These are phyloP conservation scores for Drosophila kuntzei DNA, from an alignment of 2,888 invertebrate genomes.

Conservation along the genomic window DNA sequence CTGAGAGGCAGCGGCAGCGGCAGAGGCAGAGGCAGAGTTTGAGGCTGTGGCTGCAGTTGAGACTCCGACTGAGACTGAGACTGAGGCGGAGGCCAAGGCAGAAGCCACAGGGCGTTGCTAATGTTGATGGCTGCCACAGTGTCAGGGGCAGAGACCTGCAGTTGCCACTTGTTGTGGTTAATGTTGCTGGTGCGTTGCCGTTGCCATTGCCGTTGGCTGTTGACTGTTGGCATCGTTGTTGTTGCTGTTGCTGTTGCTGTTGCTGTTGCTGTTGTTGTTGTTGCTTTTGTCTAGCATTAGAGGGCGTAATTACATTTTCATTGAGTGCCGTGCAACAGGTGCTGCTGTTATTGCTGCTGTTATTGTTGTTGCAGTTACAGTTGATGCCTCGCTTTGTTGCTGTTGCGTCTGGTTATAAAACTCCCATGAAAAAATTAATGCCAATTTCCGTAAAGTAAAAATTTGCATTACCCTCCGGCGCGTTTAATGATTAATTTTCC, in stretches of 20 bases:
- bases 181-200: conserved; percentile 28
- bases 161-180: conserved; percentile 54
- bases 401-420: conserved; percentile 43
- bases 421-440: conserved; percentile 67
- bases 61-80: background rate
- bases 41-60: background rate
- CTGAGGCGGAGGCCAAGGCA: conserved; percentile 51
- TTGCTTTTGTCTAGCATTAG: conserved; percentile 62
- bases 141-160: conserved; percentile 69
- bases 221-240: conserved; percentile 17
- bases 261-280: conserved; percentile 21
- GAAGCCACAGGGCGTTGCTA: conserved; percentile 71
- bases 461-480: conserved; percentile 61
- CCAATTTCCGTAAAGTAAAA: conserved; percentile 62
- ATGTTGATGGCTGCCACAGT: conserved; percentile 70
- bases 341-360: conserved; percentile 34
- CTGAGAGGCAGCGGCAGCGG: conserved; percentile 4
- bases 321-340: conserved; percentile 52
- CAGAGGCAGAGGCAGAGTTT: background rate
- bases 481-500: conserved; percentile 78
- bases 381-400: conserved; percentile 12
- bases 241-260: conserved; percentile 21
- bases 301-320: conserved; percentile 80
- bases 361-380: conserved; percentile 21
- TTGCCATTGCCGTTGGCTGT: conserved; percentile 31